Percentiles rank a stretch among this genome's conserved stretches.
phyloP scores from a whole-genome alignment of 2,888 invertebrate genomes.

The Tenthredo mesomela region DNA sequence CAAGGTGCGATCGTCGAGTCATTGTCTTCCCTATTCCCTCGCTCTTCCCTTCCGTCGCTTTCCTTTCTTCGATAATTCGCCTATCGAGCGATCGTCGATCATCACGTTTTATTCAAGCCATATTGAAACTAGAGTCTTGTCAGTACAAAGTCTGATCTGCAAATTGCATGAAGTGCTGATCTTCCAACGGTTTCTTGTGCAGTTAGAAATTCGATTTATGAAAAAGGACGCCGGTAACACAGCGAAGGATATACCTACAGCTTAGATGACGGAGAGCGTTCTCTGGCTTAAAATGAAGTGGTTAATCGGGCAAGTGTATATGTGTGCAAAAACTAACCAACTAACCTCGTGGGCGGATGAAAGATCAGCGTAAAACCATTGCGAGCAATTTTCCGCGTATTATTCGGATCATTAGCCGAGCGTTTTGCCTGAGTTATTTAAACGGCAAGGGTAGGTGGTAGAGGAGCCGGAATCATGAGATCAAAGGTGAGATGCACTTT shows the following conservation, averaged over 20 bases:
- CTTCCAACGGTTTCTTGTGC: too few species aligned
- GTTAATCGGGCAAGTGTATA: not conserved
- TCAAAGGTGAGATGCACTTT: conserved; percentile 49
- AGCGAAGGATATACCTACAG: too few species aligned
- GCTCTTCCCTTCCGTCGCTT: not conserved
- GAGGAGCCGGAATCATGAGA: conserved; percentile 51
- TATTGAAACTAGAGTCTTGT: not conserved
- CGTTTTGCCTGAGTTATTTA: conserved; percentile 68
- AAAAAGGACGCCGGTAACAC: not conserved
- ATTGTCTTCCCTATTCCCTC: conserved; percentile 16
- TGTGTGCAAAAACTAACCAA: conserved; percentile 46
- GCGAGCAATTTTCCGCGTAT: conserved; percentile 68
- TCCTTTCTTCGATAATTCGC: conserved; percentile 2
- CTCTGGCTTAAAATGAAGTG: not conserved
- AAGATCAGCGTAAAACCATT: conserved; percentile 64
- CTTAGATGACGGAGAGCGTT: too few species aligned
- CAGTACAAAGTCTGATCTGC: not conserved
- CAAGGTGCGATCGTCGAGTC: conserved; percentile 39
- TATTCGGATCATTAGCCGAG: conserved; percentile 71
- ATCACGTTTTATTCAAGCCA: not conserved
- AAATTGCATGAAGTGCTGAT: not conserved
- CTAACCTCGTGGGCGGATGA: not conserved
- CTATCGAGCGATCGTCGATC: conserved; percentile 1
- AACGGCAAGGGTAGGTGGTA: conserved; percentile 54
- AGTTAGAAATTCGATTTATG: not conserved